Base-by-base conservation (phyloP, 2,797 vertebrate genomes). In the Tachyglossus aculeatus region DNA sequence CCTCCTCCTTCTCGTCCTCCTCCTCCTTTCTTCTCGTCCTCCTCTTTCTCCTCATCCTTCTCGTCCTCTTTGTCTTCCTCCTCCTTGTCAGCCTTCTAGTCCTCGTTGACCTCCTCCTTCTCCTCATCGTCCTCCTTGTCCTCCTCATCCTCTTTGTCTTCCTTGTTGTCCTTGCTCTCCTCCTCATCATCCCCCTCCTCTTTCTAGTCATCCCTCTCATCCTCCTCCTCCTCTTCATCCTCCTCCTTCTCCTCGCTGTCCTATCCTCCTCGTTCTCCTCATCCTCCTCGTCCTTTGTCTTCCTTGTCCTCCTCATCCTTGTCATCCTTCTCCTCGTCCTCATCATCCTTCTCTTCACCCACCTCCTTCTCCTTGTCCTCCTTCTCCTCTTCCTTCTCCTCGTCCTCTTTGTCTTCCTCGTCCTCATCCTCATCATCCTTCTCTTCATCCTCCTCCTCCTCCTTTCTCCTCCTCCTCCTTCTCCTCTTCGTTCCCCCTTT, bases 81-180 rank as follows among this genome's bases (percentile, higher is more conserved):
- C 7, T 27, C 9, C 34, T 68, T 47, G 32, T 24, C 12, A 15
- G 89, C 93, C 90, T 73, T 99, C 97, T 91, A 89, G 80, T n/a
- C 8, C 60, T 37, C 66, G 14, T 73, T 48, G 14, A 36, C 8
- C 55, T 21, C 9, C 7, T 27, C 9, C 34, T 68, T 47, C n/a
- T 56, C 38, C 25, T 33, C 34, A 13, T 24, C 32, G 58, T 24
- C 13, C 6, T 52, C 56, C 44, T 38, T 16, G 16, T 9, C 16
- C 4, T 47, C 15, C 56, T 25, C 24, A 25, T 14, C 27, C 72
- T 18, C 2, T n/a, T n/a, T n/a, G n/a, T n/a, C n/a, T n/a, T n/a
- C n/a, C n/a, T n/a, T n/a, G n/a, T n/a, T n/a, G n/a, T n/a, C n/a
- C n/a, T n/a, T n/a, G n/a, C n/a, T n/a, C n/a, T n/a, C n/a, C n/a